Evolutionary conservation across 2,113 vertebrate genomes (phyloP).

Genomic region (Gallinago paraguaiae): DNA sequence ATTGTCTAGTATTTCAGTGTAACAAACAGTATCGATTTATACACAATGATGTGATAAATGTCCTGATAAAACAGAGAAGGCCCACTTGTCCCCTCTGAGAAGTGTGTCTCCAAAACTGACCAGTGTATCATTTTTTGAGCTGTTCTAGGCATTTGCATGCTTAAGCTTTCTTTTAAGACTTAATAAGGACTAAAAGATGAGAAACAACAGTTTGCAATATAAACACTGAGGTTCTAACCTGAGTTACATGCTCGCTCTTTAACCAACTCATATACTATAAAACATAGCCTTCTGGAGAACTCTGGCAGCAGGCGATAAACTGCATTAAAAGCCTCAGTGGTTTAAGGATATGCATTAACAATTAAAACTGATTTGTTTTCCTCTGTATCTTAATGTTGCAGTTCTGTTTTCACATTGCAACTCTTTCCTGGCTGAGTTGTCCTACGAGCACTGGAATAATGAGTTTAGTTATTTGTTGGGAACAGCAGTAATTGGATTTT

Average conservation of each 20-base stretch:
- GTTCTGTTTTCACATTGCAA: neutral
- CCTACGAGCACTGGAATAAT: neutral
- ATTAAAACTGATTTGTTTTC: neutral
- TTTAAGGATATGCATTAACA: neutral
- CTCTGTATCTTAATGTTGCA: neutral
- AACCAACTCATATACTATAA: neutral
- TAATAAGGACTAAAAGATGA: neutral
- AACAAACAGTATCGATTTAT: neutral
- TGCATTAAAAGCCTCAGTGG: neutral
- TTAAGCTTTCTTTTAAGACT: neutral
- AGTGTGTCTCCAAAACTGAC: neutral
- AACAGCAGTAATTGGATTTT: neutral
- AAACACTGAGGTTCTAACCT: neutral
- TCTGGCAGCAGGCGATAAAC: neutral
- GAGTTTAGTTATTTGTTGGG: neutral
- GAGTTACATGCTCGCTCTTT: neutral
- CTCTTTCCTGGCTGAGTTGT: neutral
- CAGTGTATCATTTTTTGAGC: neutral
- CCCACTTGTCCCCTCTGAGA: neutral
- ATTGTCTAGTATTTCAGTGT: neutral
- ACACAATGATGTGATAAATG: neutral
- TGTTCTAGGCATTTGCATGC: neutral
- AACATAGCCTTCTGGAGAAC: neutral
- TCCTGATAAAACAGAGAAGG: neutral
- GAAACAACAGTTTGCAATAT: neutral